Conservation (phyloP, 2,888 invertebrate species). For the Brenthis ino region DNA sequence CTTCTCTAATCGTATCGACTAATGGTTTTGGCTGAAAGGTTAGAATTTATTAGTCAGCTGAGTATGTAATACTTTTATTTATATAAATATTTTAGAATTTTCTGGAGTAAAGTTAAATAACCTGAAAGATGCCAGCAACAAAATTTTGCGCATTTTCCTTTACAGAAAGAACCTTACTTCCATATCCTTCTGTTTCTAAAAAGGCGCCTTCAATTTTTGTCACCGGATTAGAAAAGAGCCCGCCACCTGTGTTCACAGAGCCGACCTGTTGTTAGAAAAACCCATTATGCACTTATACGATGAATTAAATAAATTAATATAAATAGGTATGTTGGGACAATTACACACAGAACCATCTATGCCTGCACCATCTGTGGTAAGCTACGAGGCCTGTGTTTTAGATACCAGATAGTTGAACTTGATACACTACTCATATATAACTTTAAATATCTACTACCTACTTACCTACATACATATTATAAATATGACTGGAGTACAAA, state of each 20-base stretch:
- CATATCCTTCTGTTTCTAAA: slow-evolving; percentile 66
- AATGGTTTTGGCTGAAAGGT: slow-evolving; percentile 84
- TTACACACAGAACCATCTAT: no score
- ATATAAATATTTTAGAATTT: not conserved
- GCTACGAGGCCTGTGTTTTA: no score
- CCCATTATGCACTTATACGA: not conserved
- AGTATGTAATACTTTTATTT: not conserved
- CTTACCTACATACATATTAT: no score
- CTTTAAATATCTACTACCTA: no score
- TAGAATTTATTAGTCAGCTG: not conserved
- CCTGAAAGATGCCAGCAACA: slow-evolving; percentile 72
- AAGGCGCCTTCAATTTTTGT: slow-evolving; percentile 57
- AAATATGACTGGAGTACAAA: no score
- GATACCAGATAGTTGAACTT: no score
- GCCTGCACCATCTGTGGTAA: no score
- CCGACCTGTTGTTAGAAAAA: slow-evolving; percentile 36
- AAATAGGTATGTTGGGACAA: no score
- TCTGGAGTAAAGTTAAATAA: slow-evolving; percentile 36
- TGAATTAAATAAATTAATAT: no score
- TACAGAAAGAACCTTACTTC: slow-evolving; percentile 64
- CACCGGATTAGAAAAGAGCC: slow-evolving; percentile 56
- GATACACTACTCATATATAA: no score
- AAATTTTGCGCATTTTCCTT: slow-evolving; percentile 69
- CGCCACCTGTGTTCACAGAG: slow-evolving; percentile 44
- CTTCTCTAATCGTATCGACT: slow-evolving; percentile 87